Evolutionary conservation across 2,888 invertebrate genomes (phyloP).

Genomic region (Lycocerus yunnanus): DNA sequence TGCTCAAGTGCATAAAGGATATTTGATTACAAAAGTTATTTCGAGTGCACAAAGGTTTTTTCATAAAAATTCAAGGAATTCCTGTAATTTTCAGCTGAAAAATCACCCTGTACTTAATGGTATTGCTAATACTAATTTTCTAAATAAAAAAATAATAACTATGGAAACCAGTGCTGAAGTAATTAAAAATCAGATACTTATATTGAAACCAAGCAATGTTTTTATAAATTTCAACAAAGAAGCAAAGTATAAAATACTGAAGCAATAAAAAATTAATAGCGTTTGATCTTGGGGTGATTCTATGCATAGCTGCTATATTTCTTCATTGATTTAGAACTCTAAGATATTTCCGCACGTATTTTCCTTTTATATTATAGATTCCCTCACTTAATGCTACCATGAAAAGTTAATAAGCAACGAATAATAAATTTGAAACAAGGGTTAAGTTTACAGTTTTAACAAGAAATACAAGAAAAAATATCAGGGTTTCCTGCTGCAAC

Average conservation of each 20-base stretch:
- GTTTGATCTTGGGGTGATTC: neutral
- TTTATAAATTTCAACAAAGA: neutral
- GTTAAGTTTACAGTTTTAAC: neutral
- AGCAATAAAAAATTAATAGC: neutral
- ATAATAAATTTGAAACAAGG: neutral
- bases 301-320: neutral
- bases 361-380: neutral
- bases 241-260: neutral
- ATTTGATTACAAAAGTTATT: too few relatives aligned
- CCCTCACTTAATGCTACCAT: neutral
- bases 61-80: neutral
- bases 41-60: neutral
- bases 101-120: neutral
- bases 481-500: neutral
- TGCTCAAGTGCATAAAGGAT: too few relatives aligned
- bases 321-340: neutral
- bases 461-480: neutral
- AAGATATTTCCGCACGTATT: neutral
- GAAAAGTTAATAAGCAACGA: neutral
- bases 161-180: neutral
- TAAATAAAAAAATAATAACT: neutral
- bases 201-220: neutral
- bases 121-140: neutral
- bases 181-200: neutral
- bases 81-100: neutral